These are phyloP conservation scores for Ophion ventricosus DNA, from an alignment of 2,888 invertebrate species.

Conservation along the genomic window DNA sequence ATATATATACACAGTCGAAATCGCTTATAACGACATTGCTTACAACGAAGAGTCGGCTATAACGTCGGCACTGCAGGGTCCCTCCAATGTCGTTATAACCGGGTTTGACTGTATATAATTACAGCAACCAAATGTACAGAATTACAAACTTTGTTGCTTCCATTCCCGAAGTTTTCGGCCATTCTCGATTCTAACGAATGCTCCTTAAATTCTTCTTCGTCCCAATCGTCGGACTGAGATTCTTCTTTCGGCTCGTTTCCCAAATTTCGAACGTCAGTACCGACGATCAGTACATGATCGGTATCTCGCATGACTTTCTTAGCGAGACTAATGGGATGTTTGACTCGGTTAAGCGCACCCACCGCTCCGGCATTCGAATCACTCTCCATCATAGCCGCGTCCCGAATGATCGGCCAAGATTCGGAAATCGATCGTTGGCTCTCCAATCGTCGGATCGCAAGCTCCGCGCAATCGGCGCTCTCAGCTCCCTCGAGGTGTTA, in stretches of 20 bases:
- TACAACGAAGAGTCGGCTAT: too few relatives aligned
- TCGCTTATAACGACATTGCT: too few relatives aligned
- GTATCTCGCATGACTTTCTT: constrained; percentile 72
- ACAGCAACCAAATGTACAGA: neutral
- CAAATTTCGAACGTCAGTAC: constrained; percentile 71
- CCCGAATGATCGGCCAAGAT: constrained; percentile 62
- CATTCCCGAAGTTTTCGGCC: neutral
- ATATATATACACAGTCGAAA: too few relatives aligned
- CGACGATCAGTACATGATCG: constrained; percentile 72
- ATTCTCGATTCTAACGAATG: neutral
- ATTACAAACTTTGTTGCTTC: constrained; percentile 16
- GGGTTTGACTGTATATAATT: too few relatives aligned
- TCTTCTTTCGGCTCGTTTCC: neutral
- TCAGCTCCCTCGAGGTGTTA: constrained; percentile 54
- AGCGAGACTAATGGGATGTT: constrained; percentile 74
- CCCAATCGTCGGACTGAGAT: neutral
- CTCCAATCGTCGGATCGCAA: constrained; percentile 72
- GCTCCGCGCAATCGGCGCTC: constrained; percentile 70
- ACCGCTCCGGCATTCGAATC: constrained; percentile 69
- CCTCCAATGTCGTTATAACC: too few relatives aligned
- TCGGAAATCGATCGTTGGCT: constrained; percentile 48
- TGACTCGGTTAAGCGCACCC: constrained; percentile 70
- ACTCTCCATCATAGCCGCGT: constrained; percentile 72
- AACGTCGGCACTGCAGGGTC: too few relatives aligned
- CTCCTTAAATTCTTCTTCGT: neutral